Evolutionary conservation across 2,113 vertebrate genomes (phyloP).

Genomic region (Salvator merianae): DNA sequence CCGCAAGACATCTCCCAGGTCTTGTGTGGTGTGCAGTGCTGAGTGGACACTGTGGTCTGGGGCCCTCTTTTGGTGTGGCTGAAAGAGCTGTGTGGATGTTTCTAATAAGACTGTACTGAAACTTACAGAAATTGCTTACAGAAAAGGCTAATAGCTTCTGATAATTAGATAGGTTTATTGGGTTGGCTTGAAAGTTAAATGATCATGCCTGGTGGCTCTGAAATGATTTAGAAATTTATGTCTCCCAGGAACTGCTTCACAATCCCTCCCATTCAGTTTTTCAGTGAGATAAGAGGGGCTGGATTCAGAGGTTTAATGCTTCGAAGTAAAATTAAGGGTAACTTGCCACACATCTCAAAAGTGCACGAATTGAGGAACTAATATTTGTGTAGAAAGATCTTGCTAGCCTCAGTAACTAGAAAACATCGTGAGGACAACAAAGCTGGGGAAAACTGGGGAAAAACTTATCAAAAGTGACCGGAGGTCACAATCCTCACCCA

Average conservation of each 20-base stretch:
- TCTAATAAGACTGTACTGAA: too few relatives aligned
- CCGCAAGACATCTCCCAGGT: too few relatives aligned
- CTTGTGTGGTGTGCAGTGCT: too few relatives aligned
- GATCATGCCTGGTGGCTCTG: slow-evolving; percentile 1
- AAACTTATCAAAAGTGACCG: not conserved
- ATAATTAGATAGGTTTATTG: not conserved
- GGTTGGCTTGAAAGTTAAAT: slow-evolving; percentile 26
- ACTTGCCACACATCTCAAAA: not conserved
- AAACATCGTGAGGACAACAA: not conserved
- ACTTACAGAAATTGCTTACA: too few relatives aligned
- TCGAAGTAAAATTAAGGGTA: not conserved
- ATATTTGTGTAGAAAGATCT: not conserved
- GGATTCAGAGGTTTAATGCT: not conserved
- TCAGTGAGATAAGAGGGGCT: not conserved
- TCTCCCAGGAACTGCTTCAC: not conserved
- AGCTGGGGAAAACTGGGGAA: not conserved
- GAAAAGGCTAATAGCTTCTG: too few relatives aligned
- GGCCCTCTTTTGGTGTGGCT: too few relatives aligned
- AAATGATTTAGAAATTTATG: slow-evolving; percentile 31
- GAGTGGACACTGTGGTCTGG: too few relatives aligned
- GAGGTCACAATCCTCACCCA: too few relatives aligned
- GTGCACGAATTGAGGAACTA: not conserved
- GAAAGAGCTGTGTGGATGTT: too few relatives aligned
- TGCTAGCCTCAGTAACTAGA: not conserved
- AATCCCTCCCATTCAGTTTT: not conserved